phyloP scores from a whole-genome alignment of 2,797 vertebrate species.

The Cyclopterus lumpus region DNA sequence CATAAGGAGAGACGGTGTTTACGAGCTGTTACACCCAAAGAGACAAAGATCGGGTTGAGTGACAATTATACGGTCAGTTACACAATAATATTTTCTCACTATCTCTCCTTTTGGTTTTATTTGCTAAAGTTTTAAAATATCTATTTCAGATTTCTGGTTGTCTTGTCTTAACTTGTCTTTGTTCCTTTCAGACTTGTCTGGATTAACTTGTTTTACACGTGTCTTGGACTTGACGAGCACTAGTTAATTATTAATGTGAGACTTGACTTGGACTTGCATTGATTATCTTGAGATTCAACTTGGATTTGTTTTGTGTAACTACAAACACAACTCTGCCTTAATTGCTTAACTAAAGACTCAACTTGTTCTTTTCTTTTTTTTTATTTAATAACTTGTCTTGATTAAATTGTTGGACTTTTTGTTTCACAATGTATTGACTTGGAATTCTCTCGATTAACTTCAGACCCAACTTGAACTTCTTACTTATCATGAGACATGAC shows the following conservation, averaged over 20 bases:
- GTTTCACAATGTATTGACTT: background rate
- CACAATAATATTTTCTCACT: background rate
- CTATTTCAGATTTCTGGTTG: no score
- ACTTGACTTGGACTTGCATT: background rate
- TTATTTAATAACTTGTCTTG: background rate
- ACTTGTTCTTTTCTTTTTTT: background rate
- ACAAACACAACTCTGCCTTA: background rate
- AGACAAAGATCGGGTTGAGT: background rate
- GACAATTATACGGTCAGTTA: background rate
- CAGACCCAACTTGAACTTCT: background rate
- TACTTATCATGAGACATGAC: background rate
- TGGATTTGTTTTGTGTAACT: background rate
- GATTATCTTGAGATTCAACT: background rate
- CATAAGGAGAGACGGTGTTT: background rate
- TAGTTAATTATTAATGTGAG: background rate
- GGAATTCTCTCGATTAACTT: background rate
- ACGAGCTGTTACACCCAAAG: background rate
- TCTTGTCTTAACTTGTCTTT: no score
- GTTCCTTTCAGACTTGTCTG: no score
- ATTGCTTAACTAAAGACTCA: background rate
- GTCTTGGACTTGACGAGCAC: background rate
- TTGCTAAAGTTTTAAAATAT: background rate
- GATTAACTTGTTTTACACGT: background rate
- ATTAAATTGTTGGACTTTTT: background rate
- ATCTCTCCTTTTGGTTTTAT: background rate